phyloP scores from a whole-genome alignment of 23 tunicate species.

The Styela clava region DNA sequence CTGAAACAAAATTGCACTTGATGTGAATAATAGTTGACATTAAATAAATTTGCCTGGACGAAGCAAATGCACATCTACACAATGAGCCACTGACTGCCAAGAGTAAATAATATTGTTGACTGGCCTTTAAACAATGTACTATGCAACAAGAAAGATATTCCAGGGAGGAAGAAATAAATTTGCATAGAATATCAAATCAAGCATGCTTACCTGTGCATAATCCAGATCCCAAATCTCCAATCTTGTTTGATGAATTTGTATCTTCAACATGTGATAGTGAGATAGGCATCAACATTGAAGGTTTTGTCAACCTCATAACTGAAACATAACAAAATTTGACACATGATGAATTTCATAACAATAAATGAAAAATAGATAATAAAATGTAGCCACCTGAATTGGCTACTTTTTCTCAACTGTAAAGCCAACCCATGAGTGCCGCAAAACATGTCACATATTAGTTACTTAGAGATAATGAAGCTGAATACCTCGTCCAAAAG shows the following conservation, averaged over 20 bases:
- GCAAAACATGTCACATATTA: too few relatives aligned
- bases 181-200: too few relatives aligned
- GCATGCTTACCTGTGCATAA: neutral
- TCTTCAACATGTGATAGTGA: constrained; percentile 33
- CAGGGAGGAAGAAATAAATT: too few relatives aligned
- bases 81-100: constrained; percentile 33
- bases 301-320: constrained; percentile 84
- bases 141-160: too few relatives aligned
- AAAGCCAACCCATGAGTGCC: too few relatives aligned
- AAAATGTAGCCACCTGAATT: too few relatives aligned
- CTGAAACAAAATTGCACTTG: constrained; percentile 24
- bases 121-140: too few relatives aligned
- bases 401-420: too few relatives aligned
- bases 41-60: neutral
- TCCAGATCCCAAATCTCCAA: neutral
- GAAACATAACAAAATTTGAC: neutral
- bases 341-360: neutral
- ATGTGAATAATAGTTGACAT: neutral
- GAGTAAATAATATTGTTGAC: constrained; percentile 13
- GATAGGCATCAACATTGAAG: constrained; percentile 45
- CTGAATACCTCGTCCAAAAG: too few relatives aligned
- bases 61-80: neutral
- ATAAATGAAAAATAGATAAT: neutral
- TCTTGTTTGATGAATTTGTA: constrained; percentile 3
- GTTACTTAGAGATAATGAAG: too few relatives aligned